Evolutionary conservation across 2,888 invertebrate genomes (phyloP), one percentile per base, ranked within the genome.

Genomic region (Lycaena phlaeas): DNA sequence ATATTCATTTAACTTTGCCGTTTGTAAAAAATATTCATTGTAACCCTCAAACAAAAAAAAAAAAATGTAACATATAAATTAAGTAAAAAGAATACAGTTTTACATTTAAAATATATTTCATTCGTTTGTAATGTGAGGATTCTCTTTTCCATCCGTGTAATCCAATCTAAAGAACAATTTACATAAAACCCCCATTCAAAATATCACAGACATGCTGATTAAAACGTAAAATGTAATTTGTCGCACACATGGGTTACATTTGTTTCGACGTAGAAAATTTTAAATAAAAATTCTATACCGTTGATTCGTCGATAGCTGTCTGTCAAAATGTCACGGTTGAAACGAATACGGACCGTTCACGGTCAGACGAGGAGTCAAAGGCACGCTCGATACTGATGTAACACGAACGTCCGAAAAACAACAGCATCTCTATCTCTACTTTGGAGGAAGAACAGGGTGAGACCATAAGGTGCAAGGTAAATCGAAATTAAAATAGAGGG

Each of bases 381-480:
- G 53, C 67, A 68, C 73, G 77, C 65, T 78, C 77, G 64, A 79
- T 81, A 79, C 74, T 77, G 75, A 74, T 70, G 76, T 78, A 76
- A 76, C 68, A 71, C 66, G 67, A 59, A 64, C 29, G 9, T 7
- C 18, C 11, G 1, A 69, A 64, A 69, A 67, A 71, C 70, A 66
- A 72, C 79, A 81, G 81, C 79, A 63, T 64, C 56, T 75, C 77
- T 75, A 77, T 75, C 76, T 74, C 68, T 70, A 71, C 66, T 65
- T 67, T 61, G 73, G 73, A 75, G 66, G 59, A 61, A 54, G 66
- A 67, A 63, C 72, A 76, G 77, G 74, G 75, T 74, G 78, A 79
- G 79, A 78, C 76, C 61, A 61, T 61, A 79, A 75, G 78, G 61
- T 74, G 53, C 73, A 73, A 71, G 61, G 77, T 73, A 73, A 84